These are phyloP conservation scores for Anguilla rostrata DNA, from an alignment of 2,113 vertebrate species.

Conservation along the genomic window DNA sequence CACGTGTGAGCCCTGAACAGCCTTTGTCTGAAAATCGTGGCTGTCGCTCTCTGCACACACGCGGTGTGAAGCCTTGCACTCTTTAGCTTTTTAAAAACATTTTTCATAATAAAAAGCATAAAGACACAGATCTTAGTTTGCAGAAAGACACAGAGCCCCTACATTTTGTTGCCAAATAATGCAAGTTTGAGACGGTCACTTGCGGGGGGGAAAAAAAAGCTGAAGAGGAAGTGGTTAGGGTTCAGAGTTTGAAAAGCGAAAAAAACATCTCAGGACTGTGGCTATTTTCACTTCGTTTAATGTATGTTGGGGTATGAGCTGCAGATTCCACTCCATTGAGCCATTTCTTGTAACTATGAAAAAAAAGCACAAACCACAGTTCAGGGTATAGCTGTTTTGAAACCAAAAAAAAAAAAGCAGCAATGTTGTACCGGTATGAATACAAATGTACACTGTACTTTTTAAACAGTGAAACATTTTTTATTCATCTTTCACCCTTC, in stretches of 20 bases:
- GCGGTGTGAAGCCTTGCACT: constrained; percentile 1
- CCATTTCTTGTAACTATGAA: background rate
- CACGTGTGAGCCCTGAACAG: background rate
- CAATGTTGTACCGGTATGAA: background rate
- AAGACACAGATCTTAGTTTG: background rate
- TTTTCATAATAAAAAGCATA: background rate
- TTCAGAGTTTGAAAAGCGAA: constrained; percentile 58
- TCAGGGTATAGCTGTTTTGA: background rate
- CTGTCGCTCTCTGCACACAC: background rate
- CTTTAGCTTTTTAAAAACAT: background rate
- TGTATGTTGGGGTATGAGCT: constrained; percentile 41
- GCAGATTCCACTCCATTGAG: background rate
- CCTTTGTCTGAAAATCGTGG: background rate
- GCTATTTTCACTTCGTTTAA: constrained; percentile 58
- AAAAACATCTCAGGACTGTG: constrained; percentile 56
- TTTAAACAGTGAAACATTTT: background rate
- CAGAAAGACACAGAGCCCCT: background rate
- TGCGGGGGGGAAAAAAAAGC: constrained; percentile 54
- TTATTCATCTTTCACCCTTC: background rate
- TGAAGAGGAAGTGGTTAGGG: constrained; percentile 72
- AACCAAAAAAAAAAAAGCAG: background rate
- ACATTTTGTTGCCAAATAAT: constrained; percentile 13
- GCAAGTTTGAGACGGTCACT: constrained; percentile 68
- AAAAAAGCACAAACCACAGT: background rate
- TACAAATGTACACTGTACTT: background rate